phyloP scores from a whole-genome alignment of 2,888 invertebrate genomes.

The Protonemura montana region DNA sequence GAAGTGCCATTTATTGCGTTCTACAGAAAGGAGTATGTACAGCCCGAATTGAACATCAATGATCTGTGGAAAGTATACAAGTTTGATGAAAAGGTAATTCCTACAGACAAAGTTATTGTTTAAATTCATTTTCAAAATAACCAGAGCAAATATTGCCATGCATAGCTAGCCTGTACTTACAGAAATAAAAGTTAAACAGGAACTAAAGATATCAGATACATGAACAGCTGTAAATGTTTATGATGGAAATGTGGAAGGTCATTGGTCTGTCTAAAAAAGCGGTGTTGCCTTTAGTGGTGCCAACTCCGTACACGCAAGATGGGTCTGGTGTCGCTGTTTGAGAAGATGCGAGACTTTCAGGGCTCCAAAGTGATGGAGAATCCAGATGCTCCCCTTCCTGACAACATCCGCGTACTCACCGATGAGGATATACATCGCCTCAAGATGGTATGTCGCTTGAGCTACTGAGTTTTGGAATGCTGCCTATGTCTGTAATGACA shows the following conservation, averaged over 20 bases:
- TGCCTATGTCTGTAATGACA: too few relatives aligned
- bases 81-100: constrained; percentile 88
- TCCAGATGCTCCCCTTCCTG: constrained; percentile 84
- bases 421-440: constrained; percentile 84
- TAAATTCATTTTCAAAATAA: too few relatives aligned
- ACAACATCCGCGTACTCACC: constrained; percentile 80
- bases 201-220: constrained; percentile 38
- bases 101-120: too few relatives aligned
- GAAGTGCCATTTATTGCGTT: constrained; percentile 99
- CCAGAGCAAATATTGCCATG: too few relatives aligned
- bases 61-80: constrained; percentile 99
- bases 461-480: too few relatives aligned
- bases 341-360: constrained; percentile 93
- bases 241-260: too few relatives aligned
- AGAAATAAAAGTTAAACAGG: too few relatives aligned
- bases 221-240: background rate
- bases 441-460: background rate
- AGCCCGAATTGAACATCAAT: constrained; percentile 91
- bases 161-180: too few relatives aligned
- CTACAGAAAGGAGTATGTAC: constrained; percentile 97
- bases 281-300: constrained; percentile 72
- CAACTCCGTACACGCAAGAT: constrained; percentile 85
- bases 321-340: constrained; percentile 80
- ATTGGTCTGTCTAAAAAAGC: background rate
- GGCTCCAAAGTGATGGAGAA: constrained; percentile 81